These are phyloP conservation scores for Himalopsyche tibetana DNA, from an alignment of 2,888 invertebrate genomes.

Conservation along the genomic window DNA sequence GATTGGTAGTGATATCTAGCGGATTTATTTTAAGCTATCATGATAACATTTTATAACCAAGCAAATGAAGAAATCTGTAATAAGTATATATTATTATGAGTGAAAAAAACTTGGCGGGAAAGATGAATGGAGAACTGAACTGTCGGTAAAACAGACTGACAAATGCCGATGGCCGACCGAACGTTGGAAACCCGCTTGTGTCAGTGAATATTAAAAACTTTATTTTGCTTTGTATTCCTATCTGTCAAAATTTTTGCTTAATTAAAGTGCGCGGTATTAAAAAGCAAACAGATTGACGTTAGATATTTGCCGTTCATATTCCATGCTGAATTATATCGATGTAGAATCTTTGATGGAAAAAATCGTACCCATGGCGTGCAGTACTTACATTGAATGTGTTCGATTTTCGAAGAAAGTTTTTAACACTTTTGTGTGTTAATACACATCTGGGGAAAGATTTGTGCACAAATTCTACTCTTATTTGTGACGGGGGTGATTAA, in stretches of 20 bases:
- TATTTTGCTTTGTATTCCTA: slow-evolving; percentile 53
- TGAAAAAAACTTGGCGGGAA: slow-evolving; percentile 58
- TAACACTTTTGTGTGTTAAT: slow-evolving; percentile 41
- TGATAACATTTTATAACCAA: background rate
- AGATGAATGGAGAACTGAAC: slow-evolving; percentile 47
- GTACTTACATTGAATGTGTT: slow-evolving; percentile 52
- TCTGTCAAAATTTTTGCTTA: slow-evolving; percentile 40
- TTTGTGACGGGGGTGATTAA: slow-evolving; percentile 46
- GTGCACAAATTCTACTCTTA: slow-evolving; percentile 33
- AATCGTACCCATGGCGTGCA: slow-evolving; percentile 56
- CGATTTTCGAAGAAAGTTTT: slow-evolving; percentile 60
- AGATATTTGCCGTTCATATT: slow-evolving; percentile 28
- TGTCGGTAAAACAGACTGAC: slow-evolving; percentile 58
- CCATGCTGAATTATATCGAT: slow-evolving; percentile 44
- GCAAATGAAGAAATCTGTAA: background rate
- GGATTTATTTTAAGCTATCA: background rate
- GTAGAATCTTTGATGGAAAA: slow-evolving; percentile 51
- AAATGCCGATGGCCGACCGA: slow-evolving; percentile 58
- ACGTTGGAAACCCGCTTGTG: slow-evolving; percentile 56
- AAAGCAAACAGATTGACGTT: slow-evolving; percentile 46
- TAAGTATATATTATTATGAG: background rate
- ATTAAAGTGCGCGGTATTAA: slow-evolving; percentile 43
- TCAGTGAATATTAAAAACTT: slow-evolving; percentile 58
- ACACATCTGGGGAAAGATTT: slow-evolving; percentile 41
- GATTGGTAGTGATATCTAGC: slow-evolving; percentile 45